A percentile compares a stretch with the other conserved stretches of the same genome.
Evolutionary conservation across 2,797 vertebrate genomes (phyloP).

Genomic region (Acipenser ruthenus): DNA sequence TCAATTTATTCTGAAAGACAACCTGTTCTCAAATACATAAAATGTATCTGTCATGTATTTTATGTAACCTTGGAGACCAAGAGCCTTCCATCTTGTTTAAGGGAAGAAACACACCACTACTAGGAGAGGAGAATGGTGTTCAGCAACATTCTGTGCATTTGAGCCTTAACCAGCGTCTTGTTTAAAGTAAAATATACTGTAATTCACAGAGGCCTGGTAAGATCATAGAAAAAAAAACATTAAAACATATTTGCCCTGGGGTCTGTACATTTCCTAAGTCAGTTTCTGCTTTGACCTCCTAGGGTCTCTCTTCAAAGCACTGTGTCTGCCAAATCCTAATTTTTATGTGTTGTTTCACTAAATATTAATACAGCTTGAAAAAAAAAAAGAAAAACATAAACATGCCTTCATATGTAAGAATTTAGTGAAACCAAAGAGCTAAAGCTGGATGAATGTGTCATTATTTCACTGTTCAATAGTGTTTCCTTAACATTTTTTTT

Average conservation of each 20-base stretch:
- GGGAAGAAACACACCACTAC: too few relatives aligned
- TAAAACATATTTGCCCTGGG: neutral
- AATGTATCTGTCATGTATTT: too few relatives aligned
- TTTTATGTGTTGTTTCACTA: conserved; percentile 3
- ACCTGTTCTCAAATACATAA: too few relatives aligned
- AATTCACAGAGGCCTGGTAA: neutral
- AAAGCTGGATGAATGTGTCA: neutral
- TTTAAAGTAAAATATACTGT: too few relatives aligned
- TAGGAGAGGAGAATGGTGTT: too few relatives aligned
- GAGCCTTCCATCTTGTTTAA: too few relatives aligned
- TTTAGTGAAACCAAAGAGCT: neutral
- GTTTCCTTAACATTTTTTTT: neutral
- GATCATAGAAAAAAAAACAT: neutral
- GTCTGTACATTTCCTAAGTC: neutral
- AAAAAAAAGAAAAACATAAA: neutral
- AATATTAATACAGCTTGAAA: conserved; percentile 4
- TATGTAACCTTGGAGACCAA: too few relatives aligned
- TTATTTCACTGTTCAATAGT: neutral
- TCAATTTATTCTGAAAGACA: too few relatives aligned
- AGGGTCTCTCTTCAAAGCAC: neutral
- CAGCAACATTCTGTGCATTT: too few relatives aligned
- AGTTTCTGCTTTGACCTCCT: conserved; percentile 4
- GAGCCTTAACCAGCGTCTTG: too few relatives aligned
- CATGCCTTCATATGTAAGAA: neutral
- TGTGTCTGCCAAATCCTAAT: neutral